Evolutionary conservation across 2,888 invertebrate genomes (phyloP), one percentile per base, ranked within the genome.

Genomic region (Papilio gigon): DNA sequence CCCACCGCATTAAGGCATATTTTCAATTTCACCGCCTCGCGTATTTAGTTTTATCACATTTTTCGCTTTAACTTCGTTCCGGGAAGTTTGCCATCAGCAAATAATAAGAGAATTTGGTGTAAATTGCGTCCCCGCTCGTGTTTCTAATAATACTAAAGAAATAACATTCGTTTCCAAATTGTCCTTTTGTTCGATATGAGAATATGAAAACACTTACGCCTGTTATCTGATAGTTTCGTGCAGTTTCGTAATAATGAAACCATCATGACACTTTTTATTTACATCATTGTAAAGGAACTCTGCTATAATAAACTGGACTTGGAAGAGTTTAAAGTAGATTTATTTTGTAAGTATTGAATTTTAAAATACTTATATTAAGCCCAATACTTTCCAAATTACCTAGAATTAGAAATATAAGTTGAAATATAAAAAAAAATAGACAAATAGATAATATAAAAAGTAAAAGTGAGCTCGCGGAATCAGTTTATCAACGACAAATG

Each of bases 31-130:
- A 68, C 59, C 77, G 77, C 75, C 77, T 77, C 50, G 64, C 47
- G 64, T 65, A 69, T 69, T 69, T 69, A 69, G 68, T 79, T 84
- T 86, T 86, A 86, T 88, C 84, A 82, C 80, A 86, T 87, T 86
- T 85, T 82, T 82, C 80, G 81, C 80, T 73, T 71, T 75, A 78
- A 78, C 81, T 86, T 84, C 50, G 60, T 65, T 65, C 44, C 27
- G 63, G 63, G 30, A 27, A 63, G 33, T 25, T 33, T 68, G 4
- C 50, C 64, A 65, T 69, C 59, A 53, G 68, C 64, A 60, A 65
- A 60, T 65, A 65, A 69, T 65, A 61, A 53, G 50, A 6, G 4
- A 65, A 65, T 53, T 42, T 47, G 4, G 30, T 42, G 40, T 30
- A 58, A 68, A 58, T 60, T 59, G 17, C 30, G 40, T 61, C 40